phyloP scores from a whole-genome alignment of 2,888 invertebrate genomes.

The Syrista parreyssii region DNA sequence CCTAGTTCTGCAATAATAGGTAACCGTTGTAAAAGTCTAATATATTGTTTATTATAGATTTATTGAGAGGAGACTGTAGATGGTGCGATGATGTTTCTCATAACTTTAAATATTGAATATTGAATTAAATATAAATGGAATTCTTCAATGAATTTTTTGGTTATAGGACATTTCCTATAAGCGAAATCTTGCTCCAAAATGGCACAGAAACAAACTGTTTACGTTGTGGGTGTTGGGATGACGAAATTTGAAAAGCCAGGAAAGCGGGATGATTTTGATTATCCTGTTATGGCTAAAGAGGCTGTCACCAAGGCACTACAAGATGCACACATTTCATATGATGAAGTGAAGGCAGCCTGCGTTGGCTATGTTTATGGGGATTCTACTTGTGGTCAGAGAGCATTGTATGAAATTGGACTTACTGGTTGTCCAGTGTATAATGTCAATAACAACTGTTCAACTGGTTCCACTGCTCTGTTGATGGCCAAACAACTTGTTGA shows the following conservation, averaged over 20 bases:
- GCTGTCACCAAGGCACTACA: constrained; percentile 87
- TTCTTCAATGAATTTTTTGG: not conserved
- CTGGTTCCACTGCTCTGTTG: constrained; percentile 92
- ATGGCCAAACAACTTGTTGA: constrained; percentile 94
- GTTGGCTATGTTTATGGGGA: constrained; percentile 97
- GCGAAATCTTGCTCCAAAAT: constrained; percentile 33
- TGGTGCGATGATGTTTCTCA: not conserved
- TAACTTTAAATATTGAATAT: no score
- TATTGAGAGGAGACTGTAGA: not conserved
- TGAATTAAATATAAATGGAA: no score
- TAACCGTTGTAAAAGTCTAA: not conserved
- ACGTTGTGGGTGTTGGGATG: constrained; percentile 96
- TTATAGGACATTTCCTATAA: not conserved
- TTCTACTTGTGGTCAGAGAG: constrained; percentile 95
- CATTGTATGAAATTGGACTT: constrained; percentile 93
- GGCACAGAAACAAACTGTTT: constrained; percentile 71
- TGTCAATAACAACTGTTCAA: constrained; percentile 98
- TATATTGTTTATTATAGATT: not conserved
- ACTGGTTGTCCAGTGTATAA: constrained; percentile 97
- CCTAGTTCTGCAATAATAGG: not conserved
- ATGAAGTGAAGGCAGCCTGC: constrained; percentile 87
- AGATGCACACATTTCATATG: constrained; percentile 83
- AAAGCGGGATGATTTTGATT: constrained; percentile 82
- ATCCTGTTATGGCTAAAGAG: constrained; percentile 95
- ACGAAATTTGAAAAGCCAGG: constrained; percentile 98